phyloP scores from a whole-genome alignment of 2,888 invertebrate species.

The Anagyrus pseudococci region DNA sequence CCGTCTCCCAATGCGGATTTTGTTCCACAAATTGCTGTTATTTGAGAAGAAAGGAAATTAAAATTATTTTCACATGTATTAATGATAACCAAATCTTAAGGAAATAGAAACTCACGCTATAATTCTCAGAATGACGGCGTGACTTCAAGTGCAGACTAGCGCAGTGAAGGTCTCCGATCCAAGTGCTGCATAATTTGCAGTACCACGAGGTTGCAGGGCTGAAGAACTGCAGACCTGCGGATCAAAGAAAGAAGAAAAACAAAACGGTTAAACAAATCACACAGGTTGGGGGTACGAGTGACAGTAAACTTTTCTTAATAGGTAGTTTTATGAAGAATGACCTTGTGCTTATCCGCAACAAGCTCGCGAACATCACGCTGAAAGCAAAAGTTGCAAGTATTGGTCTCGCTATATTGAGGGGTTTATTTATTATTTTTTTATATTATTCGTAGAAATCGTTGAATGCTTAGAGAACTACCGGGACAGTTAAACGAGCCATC shows the following conservation, averaged over 20 bases:
- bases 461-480: background rate
- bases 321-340: conserved; percentile 54
- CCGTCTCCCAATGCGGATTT: conserved; percentile 87
- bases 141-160: conserved; percentile 87
- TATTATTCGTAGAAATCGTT: background rate
- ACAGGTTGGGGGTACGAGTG: background rate
- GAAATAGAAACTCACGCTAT: conserved; percentile 70
- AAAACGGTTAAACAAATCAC: conserved; percentile 11
- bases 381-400: conserved; percentile 42
- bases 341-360: conserved; percentile 56
- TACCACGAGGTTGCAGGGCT: conserved; percentile 88
- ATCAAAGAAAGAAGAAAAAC: conserved; percentile 46
- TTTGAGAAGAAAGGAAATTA: background rate
- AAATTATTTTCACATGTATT: background rate
- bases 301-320: conserved; percentile 7
- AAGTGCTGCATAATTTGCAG: conserved; percentile 85
- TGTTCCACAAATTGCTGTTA: conserved; percentile 79
- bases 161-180: conserved; percentile 89
- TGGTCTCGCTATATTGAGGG: background rate
- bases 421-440: background rate
- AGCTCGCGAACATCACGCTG: conserved; percentile 25
- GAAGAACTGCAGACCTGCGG: conserved; percentile 84
- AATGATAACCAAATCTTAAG: background rate
- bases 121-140: conserved; percentile 78
- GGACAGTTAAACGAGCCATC: background rate